phyloP scores from a whole-genome alignment of 2,888 invertebrate genomes.

The Drosophila peninsularis region DNA sequence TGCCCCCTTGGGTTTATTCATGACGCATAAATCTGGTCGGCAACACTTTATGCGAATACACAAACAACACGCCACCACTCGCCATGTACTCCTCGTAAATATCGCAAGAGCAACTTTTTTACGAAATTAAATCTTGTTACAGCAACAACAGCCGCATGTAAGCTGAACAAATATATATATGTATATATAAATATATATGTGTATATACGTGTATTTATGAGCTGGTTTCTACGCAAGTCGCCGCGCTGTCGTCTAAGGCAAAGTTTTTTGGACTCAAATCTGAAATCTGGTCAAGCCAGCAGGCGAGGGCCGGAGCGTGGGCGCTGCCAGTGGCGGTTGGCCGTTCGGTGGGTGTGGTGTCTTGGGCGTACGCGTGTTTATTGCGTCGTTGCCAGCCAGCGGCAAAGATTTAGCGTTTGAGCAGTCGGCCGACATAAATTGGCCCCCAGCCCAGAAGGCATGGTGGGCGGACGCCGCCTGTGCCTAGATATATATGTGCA shows the following conservation, averaged over 20 bases:
- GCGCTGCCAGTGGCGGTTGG: constrained; percentile 7
- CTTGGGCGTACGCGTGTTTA: constrained; percentile 76
- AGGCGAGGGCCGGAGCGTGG: constrained; percentile 17
- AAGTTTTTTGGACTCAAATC: constrained; percentile 55
- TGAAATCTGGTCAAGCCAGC: constrained; percentile 57
- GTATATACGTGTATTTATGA: constrained; percentile 3
- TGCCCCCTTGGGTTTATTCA: constrained; percentile 78
- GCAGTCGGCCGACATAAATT: constrained; percentile 81
- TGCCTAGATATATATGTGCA: constrained; percentile 13
- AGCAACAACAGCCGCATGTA: constrained; percentile 53
- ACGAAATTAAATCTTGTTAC: constrained; percentile 80
- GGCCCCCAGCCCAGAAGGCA: constrained; percentile 70
- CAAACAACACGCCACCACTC: constrained; percentile 75
- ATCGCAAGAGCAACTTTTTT: constrained; percentile 78
- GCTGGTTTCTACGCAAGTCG: constrained; percentile 46
- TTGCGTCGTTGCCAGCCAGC: constrained; percentile 68
- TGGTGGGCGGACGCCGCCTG: constrained; percentile 69
- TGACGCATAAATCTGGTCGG: constrained; percentile 81
- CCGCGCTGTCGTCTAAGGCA: constrained; percentile 59
- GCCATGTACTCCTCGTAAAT: constrained; percentile 81
- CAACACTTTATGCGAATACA: constrained; percentile 83
- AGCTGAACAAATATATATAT: constrained; percentile 6
- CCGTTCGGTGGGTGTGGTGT: constrained; percentile 60
- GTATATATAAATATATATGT: constrained; percentile 4
- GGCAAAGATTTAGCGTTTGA: constrained; percentile 78